phyloP scores from a whole-genome alignment of 2,888 invertebrate genomes.

The Shargacucullia verbasci region DNA sequence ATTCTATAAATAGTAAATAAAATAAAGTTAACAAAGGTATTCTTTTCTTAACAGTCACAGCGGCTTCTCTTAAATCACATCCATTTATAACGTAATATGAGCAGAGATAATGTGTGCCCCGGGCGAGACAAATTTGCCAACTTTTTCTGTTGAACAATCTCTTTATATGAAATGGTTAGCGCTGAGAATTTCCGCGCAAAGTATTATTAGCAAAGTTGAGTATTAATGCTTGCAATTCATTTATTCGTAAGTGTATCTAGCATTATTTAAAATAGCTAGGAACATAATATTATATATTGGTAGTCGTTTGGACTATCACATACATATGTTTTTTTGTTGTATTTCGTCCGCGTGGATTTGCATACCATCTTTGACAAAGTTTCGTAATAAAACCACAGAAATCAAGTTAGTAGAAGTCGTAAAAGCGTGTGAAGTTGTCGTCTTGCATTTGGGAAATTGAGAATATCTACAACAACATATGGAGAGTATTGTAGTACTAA shows the following conservation, averaged over 20 bases:
- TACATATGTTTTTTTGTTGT: too few relatives aligned
- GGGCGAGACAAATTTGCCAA: conserved; percentile 76
- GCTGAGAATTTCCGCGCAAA: conserved; percentile 65
- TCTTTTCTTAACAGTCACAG: conserved; percentile 56
- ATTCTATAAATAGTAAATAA: background rate
- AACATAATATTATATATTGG: background rate
- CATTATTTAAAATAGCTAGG: background rate
- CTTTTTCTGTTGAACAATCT: conserved; percentile 78
- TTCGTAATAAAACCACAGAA: too few relatives aligned
- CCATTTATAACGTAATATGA: conserved; percentile 75
- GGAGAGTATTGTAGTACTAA: too few relatives aligned
- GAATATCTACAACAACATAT: too few relatives aligned
- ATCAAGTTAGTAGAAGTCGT: too few relatives aligned
- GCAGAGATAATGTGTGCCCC: conserved; percentile 75
- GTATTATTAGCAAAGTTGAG: conserved; percentile 73
- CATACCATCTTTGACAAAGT: too few relatives aligned
- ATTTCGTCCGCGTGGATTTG: too few relatives aligned
- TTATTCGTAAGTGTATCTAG: conserved; percentile 12
- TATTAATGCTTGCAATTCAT: conserved; percentile 61
- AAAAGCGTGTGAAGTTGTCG: too few relatives aligned
- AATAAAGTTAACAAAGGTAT: conserved; percentile 47
- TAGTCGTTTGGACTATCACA: too few relatives aligned
- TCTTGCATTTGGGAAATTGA: too few relatives aligned
- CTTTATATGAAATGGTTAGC: conserved; percentile 73
- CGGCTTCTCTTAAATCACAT: conserved; percentile 69